Conservation (phyloP, 2,888 invertebrate genomes). For the Lymantria monacha region DNA sequence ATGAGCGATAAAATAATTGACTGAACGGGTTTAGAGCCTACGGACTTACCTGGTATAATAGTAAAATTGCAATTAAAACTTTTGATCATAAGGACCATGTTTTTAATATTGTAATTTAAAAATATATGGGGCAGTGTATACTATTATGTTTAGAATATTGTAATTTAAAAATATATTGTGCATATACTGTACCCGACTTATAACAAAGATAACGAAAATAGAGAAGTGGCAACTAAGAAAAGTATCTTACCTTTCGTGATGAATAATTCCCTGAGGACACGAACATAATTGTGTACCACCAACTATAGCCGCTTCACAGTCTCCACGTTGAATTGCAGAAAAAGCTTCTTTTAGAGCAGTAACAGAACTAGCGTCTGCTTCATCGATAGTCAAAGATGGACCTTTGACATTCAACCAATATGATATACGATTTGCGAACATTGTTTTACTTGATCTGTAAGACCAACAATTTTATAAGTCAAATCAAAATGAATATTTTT, state of each 20-base stretch:
- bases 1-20: too few species aligned
- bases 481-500: background rate
- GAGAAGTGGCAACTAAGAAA: too few species aligned
- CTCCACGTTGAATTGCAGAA: conserved; percentile 47
- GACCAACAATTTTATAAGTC: background rate
- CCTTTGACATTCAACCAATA: conserved; percentile 40
- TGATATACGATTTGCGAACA: conserved; percentile 45
- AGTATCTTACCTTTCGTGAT: conserved; percentile 46
- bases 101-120: too few species aligned
- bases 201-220: too few species aligned
- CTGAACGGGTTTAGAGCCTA: too few species aligned
- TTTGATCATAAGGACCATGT: too few species aligned
- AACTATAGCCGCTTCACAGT: conserved; percentile 81
- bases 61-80: too few species aligned
- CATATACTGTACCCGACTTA: too few species aligned
- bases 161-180: too few species aligned
- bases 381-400: conserved; percentile 48
- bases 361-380: conserved; percentile 3
- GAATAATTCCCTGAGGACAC: conserved; percentile 71
- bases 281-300: conserved; percentile 83
- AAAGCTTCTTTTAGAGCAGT: conserved; percentile 53
- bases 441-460: conserved; percentile 26
- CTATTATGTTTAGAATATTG: too few species aligned
- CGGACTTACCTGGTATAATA: too few species aligned
- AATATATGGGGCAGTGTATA: too few species aligned